Evolutionary conservation across 2,113 vertebrate genomes (phyloP), one percentile per base, ranked within the genome.

Genomic region (Acanthochromis polyacanthus): DNA sequence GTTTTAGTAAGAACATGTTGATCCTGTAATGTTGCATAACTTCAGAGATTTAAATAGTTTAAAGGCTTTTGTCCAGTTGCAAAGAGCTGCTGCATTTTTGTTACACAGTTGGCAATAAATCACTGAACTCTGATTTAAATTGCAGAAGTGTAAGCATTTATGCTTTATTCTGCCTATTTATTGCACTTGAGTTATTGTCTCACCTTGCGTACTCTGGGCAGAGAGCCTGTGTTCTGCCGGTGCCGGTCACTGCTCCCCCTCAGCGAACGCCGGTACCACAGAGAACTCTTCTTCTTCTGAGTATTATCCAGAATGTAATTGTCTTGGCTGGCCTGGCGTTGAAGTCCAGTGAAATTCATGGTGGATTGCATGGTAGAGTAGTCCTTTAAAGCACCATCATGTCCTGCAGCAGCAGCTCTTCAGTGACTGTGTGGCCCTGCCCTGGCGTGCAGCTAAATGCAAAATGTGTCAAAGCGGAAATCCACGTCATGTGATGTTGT

Each of bases 181-280:
- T 52, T 1, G 10, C 30, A 46, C 14, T 22, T 38, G n/a, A n/a
- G 32, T 62, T n/a, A 1, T 45, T 43, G 45, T 70, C 89, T 91
- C 94, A 99, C 97, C 96, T 95, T 95, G 80, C 80, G 90, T 4
- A 86, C 92, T 2, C 94, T 91, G 23, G 95, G 89, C 88, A 96
- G 82, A 1, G 95, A 95, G 10, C 90, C 93, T 23, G 89, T 75
- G 56, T 38, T 93, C 77, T 93, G 94, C n/a, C 88, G 78, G 75
- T 92, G 90, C 75, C 93, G 86, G 32, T 89, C 91, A 57, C 88
- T 93, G 92, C 17, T 73, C 0, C 84, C 89, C 60, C 51, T 93
- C 69, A 94, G 81, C 0, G 93, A 91, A 5, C 75, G 82, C 1
- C 93, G 32, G 60, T 89, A 86, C 73, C 87, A 93, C 1, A 95